Conservation (phyloP, 2,797 vertebrate genomes). For the Hemitrygon akajei region DNA sequence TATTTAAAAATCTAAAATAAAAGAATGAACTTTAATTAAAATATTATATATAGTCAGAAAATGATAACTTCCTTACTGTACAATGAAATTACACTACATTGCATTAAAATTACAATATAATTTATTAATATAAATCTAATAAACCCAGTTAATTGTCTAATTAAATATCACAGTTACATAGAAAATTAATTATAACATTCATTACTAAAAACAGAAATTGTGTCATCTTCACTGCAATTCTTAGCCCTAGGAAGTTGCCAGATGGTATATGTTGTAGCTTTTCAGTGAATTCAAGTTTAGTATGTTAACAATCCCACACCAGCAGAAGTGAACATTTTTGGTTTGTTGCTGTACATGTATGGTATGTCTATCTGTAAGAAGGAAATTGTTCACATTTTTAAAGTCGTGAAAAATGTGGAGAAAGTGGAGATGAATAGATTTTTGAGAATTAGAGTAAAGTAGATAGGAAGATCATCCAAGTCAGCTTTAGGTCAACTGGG, state of each 20-base stretch:
- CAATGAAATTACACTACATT: background rate
- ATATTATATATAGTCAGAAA: background rate
- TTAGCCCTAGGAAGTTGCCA: background rate
- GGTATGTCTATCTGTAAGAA: background rate
- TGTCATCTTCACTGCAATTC: background rate
- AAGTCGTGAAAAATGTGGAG: background rate
- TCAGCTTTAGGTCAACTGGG: background rate
- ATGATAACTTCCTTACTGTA: background rate
- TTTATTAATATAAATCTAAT: conserved; percentile 13
- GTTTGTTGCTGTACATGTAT: background rate
- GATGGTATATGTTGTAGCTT: background rate
- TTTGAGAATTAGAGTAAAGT: background rate
- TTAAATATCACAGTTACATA: conserved; percentile 17
- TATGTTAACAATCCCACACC: background rate
- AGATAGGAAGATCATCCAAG: background rate
- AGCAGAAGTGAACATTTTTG: background rate
- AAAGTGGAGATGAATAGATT: background rate
- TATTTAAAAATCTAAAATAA: background rate
- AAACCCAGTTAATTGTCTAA: background rate
- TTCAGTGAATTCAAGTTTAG: background rate
- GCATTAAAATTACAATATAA: conserved; percentile 9
- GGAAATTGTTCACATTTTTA: background rate
- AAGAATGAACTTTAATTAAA: background rate
- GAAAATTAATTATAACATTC: conserved; percentile 15
- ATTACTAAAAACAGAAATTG: background rate